Conservation (phyloP, 2,113 vertebrate species). For the Petaurus breviceps region DNA sequence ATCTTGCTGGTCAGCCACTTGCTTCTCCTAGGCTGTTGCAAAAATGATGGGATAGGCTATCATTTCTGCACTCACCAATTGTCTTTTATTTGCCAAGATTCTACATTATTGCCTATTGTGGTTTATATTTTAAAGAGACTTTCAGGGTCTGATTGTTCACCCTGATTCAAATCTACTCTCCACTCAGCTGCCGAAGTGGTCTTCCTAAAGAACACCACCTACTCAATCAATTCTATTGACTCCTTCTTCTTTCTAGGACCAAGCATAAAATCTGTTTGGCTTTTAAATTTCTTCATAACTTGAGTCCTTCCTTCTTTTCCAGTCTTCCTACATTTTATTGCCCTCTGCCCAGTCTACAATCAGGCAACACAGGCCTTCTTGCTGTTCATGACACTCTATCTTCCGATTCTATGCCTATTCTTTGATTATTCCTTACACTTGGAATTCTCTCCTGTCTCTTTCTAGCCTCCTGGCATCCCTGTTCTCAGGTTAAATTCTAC, state of each 20-base stretch:
- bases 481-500: not conserved
- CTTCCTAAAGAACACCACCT: not conserved
- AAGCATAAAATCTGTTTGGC: not conserved
- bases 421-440: not conserved
- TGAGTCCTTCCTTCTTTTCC: not conserved
- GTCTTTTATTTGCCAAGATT: not conserved
- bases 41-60: fast-evolving
- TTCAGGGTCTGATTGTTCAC: not conserved
- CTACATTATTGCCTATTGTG: not conserved
- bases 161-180: not conserved
- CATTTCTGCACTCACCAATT: not conserved
- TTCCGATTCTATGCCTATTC: not conserved
- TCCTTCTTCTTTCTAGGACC: not conserved
- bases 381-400: not conserved
- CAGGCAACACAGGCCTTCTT: not conserved
- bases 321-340: not conserved
- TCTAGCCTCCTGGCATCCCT: not conserved
- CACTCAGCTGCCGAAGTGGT: not conserved
- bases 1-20: not conserved
- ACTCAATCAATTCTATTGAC: not conserved
- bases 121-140: not conserved
- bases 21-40: not conserved
- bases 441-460: not conserved
- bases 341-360: not conserved
- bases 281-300: not conserved